Evolutionary conservation across 2,797 vertebrate species (phyloP), one percentile per base, ranked within the genome.

Genomic region (Cheirogaleus major): DNA sequence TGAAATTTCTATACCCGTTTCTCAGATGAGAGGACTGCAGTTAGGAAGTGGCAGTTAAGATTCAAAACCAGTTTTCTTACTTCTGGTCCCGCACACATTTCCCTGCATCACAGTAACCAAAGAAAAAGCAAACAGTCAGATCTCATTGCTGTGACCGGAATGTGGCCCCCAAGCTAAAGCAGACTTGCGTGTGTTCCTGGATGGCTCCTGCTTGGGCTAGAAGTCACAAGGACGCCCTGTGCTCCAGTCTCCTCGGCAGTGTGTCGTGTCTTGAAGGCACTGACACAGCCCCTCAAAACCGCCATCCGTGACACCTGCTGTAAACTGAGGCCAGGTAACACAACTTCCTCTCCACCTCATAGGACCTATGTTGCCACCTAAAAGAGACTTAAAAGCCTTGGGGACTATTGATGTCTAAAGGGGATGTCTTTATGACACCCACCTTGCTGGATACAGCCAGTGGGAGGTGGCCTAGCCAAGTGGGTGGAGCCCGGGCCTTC

Each of bases 101-200:
- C 5, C 13, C 38, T 25, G 25, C 3, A 30, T 15, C 15, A 22
- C 38, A 38, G 38, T 45, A 50, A 48, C 48, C 50, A n/a, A 48
- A 65, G 63, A 67, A 32, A 94, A 91, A 67, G 17, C 35, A 41
- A 32, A 76, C 13, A 17, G 57, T 67, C 52, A 5, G 11, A 55
- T 63, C 15, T 20, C 10, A 1, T 25, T 27, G 45, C 45, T 45
- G 9, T 45, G 30, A 30, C 38, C 67, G 22, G 18, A 32, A 35
- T 7, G 30, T 3, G 0, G 11, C 4, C 55, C 81, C 59, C 59
- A 23, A n/a, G 22, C 20, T 57, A n/a, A 61, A 63, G 85, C 23
- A 13, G 7, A 32, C 38, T 0, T 45, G 7, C 35, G 8, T 12
- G 5, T 48, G 2, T 57, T 41, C 45, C 35, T 17, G 1, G 0